Base-by-base conservation (phyloP, 2,113 vertebrate species). In the Pomatostomus ruficeps region DNA sequence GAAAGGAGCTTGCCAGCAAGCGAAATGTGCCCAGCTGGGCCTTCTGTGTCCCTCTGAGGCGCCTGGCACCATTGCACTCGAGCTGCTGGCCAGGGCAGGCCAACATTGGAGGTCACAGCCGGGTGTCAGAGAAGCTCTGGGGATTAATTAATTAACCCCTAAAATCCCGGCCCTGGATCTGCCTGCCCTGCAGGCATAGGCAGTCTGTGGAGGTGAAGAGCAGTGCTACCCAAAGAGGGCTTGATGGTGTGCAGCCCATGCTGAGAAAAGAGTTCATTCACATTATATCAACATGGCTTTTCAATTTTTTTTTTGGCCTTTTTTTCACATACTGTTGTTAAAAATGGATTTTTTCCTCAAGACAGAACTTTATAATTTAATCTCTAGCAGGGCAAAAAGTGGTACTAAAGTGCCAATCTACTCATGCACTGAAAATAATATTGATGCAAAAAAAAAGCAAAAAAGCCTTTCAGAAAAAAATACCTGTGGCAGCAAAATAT, bases 11-110 rank as follows among this genome's bases (percentile, higher is more conserved):
- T 92, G 48, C 36, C 52, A 88, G 55, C 40, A 91, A 45, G 24
- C 10, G 4, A 63, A 63, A 48, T 68, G 31, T 81, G 61, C 65
- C 45, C n/a, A 77, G 40, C 48, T 93, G 28, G 85, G 62, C 22
- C 5, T 89, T 83, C 59, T 66, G 11, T 33, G 2, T 38, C 59
- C 52, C 28, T 57, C 36, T 52, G 40, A 52, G 65, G 35, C 74
- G 12, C 46, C 88, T 89, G 90, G n/a, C 85, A 86, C 76, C 88
- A 49, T 7, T 75, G 91, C 95, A 93, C 92, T 96, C 93, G 88
- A 94, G 36, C 82, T 88, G 58, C 94, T 90, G 46, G 26, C 57
- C 72, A 68, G 90, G 63, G 82, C 85, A 76, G 67, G 48, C 33
- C 70, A 61, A 72, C 15, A 33, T 59, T 88, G 35, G 67, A 85